These are phyloP conservation scores for Limnephilus rhombicus DNA, from an alignment of 2,888 invertebrate genomes.

Conservation along the genomic window DNA sequence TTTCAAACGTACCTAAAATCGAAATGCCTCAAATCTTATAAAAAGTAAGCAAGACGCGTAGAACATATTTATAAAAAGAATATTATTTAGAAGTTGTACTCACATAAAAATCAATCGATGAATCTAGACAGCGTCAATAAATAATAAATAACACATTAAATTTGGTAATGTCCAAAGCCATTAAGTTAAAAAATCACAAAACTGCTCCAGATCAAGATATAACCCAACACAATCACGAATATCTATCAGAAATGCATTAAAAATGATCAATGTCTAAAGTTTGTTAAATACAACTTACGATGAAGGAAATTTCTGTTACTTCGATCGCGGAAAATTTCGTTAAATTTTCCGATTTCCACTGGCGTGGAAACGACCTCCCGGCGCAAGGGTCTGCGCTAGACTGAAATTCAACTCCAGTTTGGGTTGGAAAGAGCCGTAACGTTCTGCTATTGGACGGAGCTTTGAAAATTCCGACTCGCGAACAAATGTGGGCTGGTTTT, in stretches of 20 bases:
- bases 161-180: slow-evolving; percentile 7
- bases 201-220: not conserved
- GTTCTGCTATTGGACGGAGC: slow-evolving; percentile 52
- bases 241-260: not conserved
- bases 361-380: slow-evolving; percentile 23
- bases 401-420: not conserved
- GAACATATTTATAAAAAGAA: not conserved
- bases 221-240: not conserved
- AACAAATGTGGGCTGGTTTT: slow-evolving; percentile 34
- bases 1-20: not conserved
- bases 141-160: not conserved
- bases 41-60: not conserved
- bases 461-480: slow-evolving; percentile 24
- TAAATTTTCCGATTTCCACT: not conserved
- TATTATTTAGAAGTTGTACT: not conserved
- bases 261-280: not conserved
- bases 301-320: not conserved
- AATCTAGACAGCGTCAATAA: not conserved
- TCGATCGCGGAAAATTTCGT: slow-evolving; percentile 15
- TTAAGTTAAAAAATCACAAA: slow-evolving; percentile 3
- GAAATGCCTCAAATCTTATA: not conserved
- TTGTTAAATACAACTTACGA: not conserved
- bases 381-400: slow-evolving; percentile 43
- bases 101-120: slow-evolving; percentile 14
- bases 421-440: not conserved